These are phyloP conservation scores for Drosophila sordidula DNA, from an alignment of 2,888 invertebrate species.

Conservation along the genomic window DNA sequence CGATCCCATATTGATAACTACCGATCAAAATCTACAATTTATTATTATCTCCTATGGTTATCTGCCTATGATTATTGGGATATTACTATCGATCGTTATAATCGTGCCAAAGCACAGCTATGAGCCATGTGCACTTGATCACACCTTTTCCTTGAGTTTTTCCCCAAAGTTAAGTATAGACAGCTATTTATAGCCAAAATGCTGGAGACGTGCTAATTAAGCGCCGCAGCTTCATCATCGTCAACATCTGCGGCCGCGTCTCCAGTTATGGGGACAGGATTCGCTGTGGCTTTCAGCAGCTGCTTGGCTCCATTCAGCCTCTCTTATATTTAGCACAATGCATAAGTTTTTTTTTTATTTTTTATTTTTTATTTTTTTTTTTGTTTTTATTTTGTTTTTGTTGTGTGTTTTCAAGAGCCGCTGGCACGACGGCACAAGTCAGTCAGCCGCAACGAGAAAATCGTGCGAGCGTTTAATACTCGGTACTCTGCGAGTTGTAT, in stretches of 20 bases:
- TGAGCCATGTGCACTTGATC: conserved; percentile 24
- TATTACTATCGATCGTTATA: not conserved
- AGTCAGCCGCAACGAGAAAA: conserved; percentile 81
- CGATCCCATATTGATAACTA: no score
- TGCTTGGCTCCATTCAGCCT: conserved; percentile 26
- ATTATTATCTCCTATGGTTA: not conserved
- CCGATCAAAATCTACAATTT: not conserved
- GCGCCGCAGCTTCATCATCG: conserved; percentile 39
- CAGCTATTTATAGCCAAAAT: conserved; percentile 45
- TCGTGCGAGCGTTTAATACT: conserved; percentile 78
- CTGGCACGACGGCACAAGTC: conserved; percentile 79
- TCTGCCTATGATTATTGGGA: not conserved
- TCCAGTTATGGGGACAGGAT: conserved; percentile 43
- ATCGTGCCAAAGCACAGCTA: not conserved
- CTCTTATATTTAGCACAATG: conserved; percentile 60
- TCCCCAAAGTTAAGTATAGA: conserved; percentile 9
- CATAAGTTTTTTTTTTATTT: conserved; percentile 30
- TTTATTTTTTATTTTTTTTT: conserved; percentile 3
- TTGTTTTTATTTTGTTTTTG: conserved; percentile 9
- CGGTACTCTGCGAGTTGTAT: conserved; percentile 25
- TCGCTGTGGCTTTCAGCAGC: conserved; percentile 42
- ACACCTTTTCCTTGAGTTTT: conserved; percentile 22
- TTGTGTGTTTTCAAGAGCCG: conserved; percentile 45
- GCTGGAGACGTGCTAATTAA: conserved; percentile 55
- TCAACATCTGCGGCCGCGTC: conserved; percentile 10